Evolutionary conservation across 2,888 invertebrate genomes (phyloP), one percentile per base, ranked within the genome.

Genomic region (Oligia latruncula): DNA sequence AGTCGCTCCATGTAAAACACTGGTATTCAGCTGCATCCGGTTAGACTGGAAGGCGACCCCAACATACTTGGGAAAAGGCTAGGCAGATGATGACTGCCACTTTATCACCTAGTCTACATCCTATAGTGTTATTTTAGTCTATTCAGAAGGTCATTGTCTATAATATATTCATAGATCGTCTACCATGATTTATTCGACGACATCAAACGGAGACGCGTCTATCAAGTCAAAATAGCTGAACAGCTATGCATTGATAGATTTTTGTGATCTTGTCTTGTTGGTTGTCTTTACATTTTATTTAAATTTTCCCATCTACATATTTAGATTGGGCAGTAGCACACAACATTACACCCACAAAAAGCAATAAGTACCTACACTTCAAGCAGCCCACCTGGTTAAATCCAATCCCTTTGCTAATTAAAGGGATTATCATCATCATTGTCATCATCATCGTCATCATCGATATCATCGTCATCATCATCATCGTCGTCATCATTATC

Each of bases 91-190:
- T 29, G 29, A 29, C 1, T 35, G 40, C 11, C 43, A 64, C 4
- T 72, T 68, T 68, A 70, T 72, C 55, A 70, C 40, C 40, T 43
- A 49, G 17, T 67, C 13, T 49, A 62, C 9, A 70, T 79, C 29
- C 15, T 79, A 62, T 17, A 68, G 13, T 55, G 35, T 74, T 71
- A 82, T 79, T 79, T 79, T 77, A 72, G 71, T 68, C 52, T n/a
- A 65, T n/a, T 64, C 9, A 49, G 60, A 81, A 86, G 86, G 85
- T 55, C 86, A 68, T 58, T 46, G 17, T 74, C 80, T 66, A 77
- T 13, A 67, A 77, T 13, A 67, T 72, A 86, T 86, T 72, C 74
- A 70, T 40, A 23, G 0, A 74, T 72, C 49, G 55, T 77, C 73
- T 85, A 78, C 76, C 72, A 81, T 83, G 66, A 72, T 83, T 76